Base-by-base conservation (phyloP, 2,113 vertebrate species). In the Nematolebias whitei region DNA sequence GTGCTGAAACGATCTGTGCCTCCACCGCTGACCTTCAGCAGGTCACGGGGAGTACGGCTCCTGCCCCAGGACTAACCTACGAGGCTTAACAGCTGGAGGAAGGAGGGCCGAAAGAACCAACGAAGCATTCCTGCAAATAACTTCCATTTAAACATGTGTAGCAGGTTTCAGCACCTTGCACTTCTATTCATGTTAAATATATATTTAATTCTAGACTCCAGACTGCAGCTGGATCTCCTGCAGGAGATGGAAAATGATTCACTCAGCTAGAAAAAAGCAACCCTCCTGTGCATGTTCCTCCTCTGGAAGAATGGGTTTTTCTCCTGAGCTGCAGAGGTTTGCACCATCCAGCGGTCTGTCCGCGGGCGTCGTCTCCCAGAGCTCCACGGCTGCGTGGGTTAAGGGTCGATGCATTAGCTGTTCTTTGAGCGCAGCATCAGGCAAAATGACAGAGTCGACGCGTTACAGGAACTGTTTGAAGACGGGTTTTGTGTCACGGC, bases 21-120 rank as follows among this genome's bases (percentile, higher is more conserved):
- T 82, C 69, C 75, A 82, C 66, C 76, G 18, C 35, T 83, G 86
- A 88, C 84, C 79, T 82, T 82, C 73, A 76, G 60, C 61, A 35
- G 87, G 82, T 78, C 76, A 79, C 20, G 15, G 5, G 20, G 58
- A 70, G 75, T 41, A 39, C 68, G 66, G 65, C n/a, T 52, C 3
- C 55, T 14, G 72, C 80, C 79, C 79, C 62, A 52, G 68, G 84
- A 74, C 55, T 43, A 63, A 82, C 63, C 45, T 54, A 63, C n/a
- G 14, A 22, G 41, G 50, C 29, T 54, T 29, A 76, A 68, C 49
- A 74, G 19, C 24, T 44, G 50, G 47, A 66, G 19, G n/a, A 32
- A 59, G 55, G 47, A 43, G 58, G 59, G 29, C 1, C 8, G 43
- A 74, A 73, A 55, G 29, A 71, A 60, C 71, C 80, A 32, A 76